Conservation (phyloP, 2,888 invertebrate species). For the Lepidocyrtinus sp. region DNA sequence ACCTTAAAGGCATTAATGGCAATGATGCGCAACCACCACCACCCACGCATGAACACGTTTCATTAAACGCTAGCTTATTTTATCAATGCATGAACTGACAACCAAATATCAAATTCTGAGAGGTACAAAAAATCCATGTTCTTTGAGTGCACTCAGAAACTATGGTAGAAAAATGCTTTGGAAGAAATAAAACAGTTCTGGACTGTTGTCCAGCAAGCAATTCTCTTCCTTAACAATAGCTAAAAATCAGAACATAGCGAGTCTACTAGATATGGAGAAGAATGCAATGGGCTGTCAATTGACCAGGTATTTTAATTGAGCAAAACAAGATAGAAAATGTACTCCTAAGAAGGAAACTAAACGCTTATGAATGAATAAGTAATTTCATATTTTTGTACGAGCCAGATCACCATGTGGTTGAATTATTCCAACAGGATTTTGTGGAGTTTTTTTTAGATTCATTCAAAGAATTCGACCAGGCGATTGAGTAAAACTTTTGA, state of each 20-base stretch:
- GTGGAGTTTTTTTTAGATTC: too few relatives aligned
- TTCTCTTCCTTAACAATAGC: too few relatives aligned
- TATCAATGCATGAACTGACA: constrained; percentile 44
- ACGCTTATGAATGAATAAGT: constrained; percentile 34
- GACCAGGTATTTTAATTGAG: constrained; percentile 34
- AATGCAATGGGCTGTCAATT: constrained; percentile 58
- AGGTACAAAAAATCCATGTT: constrained; percentile 7
- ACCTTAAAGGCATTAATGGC: neutral
- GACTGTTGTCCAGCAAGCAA: too few relatives aligned
- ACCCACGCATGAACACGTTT: constrained; percentile 59
- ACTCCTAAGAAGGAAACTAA: constrained; percentile 53
- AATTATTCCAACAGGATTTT: too few relatives aligned
- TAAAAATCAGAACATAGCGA: constrained; percentile 17
- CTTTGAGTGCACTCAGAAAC: too few relatives aligned
- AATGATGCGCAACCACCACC: constrained; percentile 42
- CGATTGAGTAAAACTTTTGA: too few relatives aligned
- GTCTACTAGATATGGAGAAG: constrained; percentile 37
- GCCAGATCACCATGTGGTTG: neutral
- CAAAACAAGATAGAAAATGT: constrained; percentile 50
- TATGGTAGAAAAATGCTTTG: too few relatives aligned
- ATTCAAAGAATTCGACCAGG: too few relatives aligned
- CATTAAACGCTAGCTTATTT: constrained; percentile 46
- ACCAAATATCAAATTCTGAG: constrained; percentile 42
- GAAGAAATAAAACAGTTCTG: too few relatives aligned
- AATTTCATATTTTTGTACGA: constrained; percentile 12